These are phyloP conservation scores for Notodonta dromedarius DNA, from an alignment of 2,888 invertebrate genomes.

Conservation along the genomic window DNA sequence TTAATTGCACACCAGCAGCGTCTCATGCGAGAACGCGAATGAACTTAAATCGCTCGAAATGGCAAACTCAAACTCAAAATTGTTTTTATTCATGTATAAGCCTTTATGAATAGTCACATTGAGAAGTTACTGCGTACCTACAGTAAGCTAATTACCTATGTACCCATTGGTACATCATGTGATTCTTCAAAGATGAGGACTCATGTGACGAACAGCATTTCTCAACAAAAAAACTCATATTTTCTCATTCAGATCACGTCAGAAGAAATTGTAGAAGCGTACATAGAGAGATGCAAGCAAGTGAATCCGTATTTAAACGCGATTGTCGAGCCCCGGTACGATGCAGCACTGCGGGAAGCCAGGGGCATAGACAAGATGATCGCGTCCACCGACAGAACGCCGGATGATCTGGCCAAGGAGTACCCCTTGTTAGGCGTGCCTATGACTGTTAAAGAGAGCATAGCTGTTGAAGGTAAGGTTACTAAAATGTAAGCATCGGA, in stretches of 20 bases:
- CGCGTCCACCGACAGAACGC: constrained; percentile 77
- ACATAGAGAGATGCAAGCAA: constrained; percentile 89
- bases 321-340: constrained; percentile 91
- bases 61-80: too few relatives aligned
- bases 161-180: too few relatives aligned
- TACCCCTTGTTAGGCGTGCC: constrained; percentile 93
- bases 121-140: too few relatives aligned
- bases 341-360: constrained; percentile 90
- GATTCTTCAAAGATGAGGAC: too few relatives aligned
- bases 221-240: not conserved
- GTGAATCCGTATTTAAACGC: constrained; percentile 92
- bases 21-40: too few relatives aligned
- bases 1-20: too few relatives aligned
- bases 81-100: too few relatives aligned
- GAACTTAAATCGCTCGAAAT: too few relatives aligned
- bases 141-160: too few relatives aligned
- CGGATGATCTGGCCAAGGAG: constrained; percentile 86
- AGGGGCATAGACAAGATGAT: constrained; percentile 88
- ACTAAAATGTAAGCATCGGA: not conserved
- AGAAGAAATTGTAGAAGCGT: constrained; percentile 88
- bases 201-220: too few relatives aligned
- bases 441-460: constrained; percentile 93
- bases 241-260: constrained; percentile 85
- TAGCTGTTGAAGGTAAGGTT: constrained; percentile 88
- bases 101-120: too few relatives aligned